A percentile compares a stretch with the other conserved stretches of the same genome.
Conservation (phyloP, 2,113 vertebrate species). For the Indicator indicator region DNA sequence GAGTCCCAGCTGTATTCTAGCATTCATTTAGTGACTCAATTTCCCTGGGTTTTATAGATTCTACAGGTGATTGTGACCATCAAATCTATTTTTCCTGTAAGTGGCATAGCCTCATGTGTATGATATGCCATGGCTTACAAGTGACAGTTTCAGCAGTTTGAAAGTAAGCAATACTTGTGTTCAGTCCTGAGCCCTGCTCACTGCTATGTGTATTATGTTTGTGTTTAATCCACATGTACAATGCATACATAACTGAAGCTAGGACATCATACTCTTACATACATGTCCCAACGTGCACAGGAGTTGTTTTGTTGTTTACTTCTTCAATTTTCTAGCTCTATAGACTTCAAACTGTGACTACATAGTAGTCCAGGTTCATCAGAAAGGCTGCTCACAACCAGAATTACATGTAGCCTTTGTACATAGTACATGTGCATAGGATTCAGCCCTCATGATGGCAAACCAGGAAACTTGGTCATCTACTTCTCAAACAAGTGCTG, state of each 20-base stretch:
- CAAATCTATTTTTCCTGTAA: background rate
- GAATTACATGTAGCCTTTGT: background rate
- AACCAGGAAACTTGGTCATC: background rate
- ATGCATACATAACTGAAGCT: background rate
- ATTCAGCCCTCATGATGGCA: background rate
- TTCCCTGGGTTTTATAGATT: background rate
- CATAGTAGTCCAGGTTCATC: background rate
- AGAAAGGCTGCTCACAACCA: background rate
- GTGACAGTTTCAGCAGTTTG: background rate
- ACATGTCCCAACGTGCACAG: background rate
- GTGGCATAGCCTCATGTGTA: background rate
- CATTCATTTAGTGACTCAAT: background rate
- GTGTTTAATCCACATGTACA: background rate
- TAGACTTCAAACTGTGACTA: background rate
- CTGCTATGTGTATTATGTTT: background rate
- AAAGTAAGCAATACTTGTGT: background rate
- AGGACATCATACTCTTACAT: background rate
- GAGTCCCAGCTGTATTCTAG: background rate
- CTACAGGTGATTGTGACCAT: background rate
- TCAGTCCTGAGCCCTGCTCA: background rate
- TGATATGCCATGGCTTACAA: background rate
- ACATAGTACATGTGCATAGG: background rate
- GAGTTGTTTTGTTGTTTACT: background rate
- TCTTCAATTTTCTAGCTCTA: background rate
- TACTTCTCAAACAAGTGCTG: background rate